Conservation (phyloP, 1,140 invertebrate species). For the Ceratitis capitata region DNA sequence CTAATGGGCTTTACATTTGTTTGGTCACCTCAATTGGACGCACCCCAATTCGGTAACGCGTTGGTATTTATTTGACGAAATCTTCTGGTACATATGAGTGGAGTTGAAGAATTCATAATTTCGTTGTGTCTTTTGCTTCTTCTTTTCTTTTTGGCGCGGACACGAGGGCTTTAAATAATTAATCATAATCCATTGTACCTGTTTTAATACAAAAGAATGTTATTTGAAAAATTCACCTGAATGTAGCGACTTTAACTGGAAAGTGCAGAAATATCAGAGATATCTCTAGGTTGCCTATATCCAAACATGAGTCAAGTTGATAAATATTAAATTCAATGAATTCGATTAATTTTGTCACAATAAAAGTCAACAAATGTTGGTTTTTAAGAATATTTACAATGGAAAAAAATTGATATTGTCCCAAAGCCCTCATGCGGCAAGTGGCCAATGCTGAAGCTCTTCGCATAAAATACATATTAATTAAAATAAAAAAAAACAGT, state of each 20-base stretch:
- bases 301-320: not conserved
- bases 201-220: constrained; percentile 3
- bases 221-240: not conserved
- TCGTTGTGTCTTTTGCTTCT: not conserved
- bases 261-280: constrained; percentile 28
- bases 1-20: constrained; percentile 19
- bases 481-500: too few relatives aligned
- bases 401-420: too few relatives aligned
- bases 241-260: constrained; percentile 19
- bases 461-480: too few relatives aligned
- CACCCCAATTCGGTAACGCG: constrained; percentile 9
- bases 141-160: not conserved
- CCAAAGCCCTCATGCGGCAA: too few relatives aligned
- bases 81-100: too few relatives aligned
- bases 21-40: constrained; percentile 26
- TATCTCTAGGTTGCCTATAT: too few relatives aligned
- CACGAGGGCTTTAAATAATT: not conserved
- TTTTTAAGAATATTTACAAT: too few relatives aligned
- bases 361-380: too few relatives aligned
- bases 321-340: not conserved
- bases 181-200: constrained; percentile 1
- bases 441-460: too few relatives aligned
- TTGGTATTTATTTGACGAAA: constrained; percentile 24
- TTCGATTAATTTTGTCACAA: not conserved
- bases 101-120: constrained; percentile 6